Base-by-base conservation (phyloP, 2,888 invertebrate genomes). In the Eucera pruinosa region DNA sequence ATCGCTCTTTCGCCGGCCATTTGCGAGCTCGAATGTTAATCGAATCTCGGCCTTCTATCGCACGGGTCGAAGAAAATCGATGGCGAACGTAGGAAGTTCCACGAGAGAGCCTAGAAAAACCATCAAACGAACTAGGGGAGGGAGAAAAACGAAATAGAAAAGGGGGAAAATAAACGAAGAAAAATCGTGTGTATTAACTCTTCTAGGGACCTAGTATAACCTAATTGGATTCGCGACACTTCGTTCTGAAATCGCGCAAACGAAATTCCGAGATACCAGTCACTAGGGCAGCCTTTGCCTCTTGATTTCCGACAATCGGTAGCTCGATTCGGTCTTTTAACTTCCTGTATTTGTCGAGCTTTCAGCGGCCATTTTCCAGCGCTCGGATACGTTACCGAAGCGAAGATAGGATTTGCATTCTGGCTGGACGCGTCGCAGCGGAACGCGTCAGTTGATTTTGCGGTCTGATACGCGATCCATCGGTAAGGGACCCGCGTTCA, bases 291-390 rank as follows among this genome's bases (percentile, higher is more conserved):
- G 13, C 2, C 65, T n/a, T 13, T 30, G 20, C 43, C 48, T 48
- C 55, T 61, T 64, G 69, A 73, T 67, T 77, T 77, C 72, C 69
- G 77, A 52, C 73, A 77, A 77, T 77, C 70, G 66, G 47, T 36
- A 60, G 57, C 48, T 27, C 72, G 69, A 71, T 55, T 70, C 65
- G 62, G 65, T 66, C 68, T 74, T n/a, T 57, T 57, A 68, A 58
- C 74, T 69, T 78, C 70, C 78, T 65, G 72, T 75, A 66, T 81
- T 72, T 79, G 75, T 68, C 61, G 62, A 76, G 64, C 75, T 72
- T 81, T 72, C 79, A 72, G 55, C 54, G 55, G 54, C 66, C 66
- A 67, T 79, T 79, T 79, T 72, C 61, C 60, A 55, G 41, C 45
- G 36, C 41, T 64, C 41, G 73, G 47, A 70, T 70, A 50, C 58